Percentiles rank a stretch among this genome's conserved stretches.
Conservation (phyloP, 2,113 vertebrate genomes). For the Ancistrus triradiatus region DNA sequence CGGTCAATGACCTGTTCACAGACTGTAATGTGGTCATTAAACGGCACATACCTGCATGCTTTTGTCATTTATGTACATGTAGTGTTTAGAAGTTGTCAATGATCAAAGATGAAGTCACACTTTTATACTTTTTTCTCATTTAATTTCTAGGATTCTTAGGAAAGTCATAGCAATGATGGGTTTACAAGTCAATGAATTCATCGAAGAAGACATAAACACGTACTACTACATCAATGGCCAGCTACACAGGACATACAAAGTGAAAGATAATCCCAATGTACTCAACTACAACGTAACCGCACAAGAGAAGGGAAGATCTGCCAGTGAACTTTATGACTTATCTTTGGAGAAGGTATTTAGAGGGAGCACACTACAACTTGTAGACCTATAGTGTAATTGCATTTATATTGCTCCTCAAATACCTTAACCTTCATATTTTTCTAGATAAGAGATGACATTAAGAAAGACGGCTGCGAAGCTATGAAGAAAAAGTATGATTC, state of each 20-base stretch:
- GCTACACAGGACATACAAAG: conserved; percentile 53
- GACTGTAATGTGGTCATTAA: no score
- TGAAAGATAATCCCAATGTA: conserved; percentile 58
- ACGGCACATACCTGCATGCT: no score
- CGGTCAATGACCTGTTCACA: no score
- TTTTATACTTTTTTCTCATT: neutral
- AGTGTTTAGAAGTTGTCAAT: no score
- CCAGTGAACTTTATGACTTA: conserved; percentile 59
- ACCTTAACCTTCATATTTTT: neutral
- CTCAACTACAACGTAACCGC: conserved; percentile 63
- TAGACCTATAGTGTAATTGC: neutral
- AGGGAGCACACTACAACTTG: neutral
- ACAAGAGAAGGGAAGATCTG: conserved; percentile 61
- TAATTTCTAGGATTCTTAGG: conserved; percentile 62
- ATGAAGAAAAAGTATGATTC: conserved; percentile 66
- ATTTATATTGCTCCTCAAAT: neutral
- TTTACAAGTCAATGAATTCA: conserved; percentile 57
- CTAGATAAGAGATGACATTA: conserved; percentile 66
- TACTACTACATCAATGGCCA: conserved; percentile 63
- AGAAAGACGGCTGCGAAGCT: conserved; percentile 56
- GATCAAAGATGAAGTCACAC: no score
- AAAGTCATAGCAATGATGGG: conserved; percentile 51
- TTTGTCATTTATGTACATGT: no score
- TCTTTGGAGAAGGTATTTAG: conserved; percentile 63
- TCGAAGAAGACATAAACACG: conserved; percentile 69